Conservation (phyloP, 2,113 vertebrate genomes). For the Balaeniceps rex region DNA sequence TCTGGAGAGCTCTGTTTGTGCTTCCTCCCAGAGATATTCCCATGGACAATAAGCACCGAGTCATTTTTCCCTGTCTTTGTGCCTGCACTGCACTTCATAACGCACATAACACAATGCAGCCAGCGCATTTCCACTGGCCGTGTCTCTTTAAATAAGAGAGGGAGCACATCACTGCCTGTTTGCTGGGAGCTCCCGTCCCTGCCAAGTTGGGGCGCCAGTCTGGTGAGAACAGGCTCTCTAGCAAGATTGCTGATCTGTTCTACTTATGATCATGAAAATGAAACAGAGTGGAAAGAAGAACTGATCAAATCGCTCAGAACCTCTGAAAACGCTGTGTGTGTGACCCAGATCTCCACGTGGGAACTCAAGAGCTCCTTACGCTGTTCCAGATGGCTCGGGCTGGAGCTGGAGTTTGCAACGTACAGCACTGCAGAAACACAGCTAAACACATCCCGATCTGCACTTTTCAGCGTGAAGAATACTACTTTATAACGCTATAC, state of each 20-base stretch:
- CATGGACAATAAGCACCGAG: not conserved
- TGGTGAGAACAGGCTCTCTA: not conserved
- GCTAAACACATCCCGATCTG: not conserved
- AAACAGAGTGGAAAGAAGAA: not conserved
- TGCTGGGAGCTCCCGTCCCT: not conserved
- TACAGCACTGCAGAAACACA: not conserved
- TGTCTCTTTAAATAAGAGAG: not conserved
- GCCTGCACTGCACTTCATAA: not conserved
- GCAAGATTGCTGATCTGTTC: not conserved
- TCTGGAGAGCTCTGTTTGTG: not conserved
- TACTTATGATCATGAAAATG: fast-evolving
- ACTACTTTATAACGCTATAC: not conserved
- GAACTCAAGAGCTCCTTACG: not conserved
- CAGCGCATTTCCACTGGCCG: fast-evolving
- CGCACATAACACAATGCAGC: not conserved
- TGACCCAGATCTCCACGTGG: not conserved
- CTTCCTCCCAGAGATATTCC: not conserved
- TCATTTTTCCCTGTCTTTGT: not conserved
- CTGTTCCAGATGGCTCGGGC: not conserved
- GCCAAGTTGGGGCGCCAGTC: not conserved
- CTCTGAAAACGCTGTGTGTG: not conserved
- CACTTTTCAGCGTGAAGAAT: not conserved
- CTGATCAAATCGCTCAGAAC: not conserved
- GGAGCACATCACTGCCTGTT: not conserved
- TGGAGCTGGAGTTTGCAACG: not conserved